Evolutionary conservation across 2,888 invertebrate genomes (phyloP).

Genomic region (Epirrhoe tristata): DNA sequence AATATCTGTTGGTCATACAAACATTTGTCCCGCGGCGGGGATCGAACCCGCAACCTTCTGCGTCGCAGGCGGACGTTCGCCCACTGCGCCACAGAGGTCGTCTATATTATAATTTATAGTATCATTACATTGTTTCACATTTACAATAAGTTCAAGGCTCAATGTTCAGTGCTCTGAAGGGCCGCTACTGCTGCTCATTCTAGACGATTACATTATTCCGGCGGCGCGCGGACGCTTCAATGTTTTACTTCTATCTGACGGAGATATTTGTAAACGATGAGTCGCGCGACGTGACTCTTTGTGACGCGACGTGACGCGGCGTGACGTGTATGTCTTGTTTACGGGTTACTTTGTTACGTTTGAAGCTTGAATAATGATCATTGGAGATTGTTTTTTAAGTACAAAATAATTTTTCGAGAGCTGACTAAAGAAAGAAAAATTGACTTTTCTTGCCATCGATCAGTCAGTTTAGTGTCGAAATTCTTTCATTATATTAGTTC

Average conservation of each 20-base stretch:
- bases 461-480: too few relatives aligned
- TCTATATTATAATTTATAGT: too few relatives aligned
- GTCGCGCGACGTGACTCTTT: constrained; percentile 25
- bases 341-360: constrained; percentile 4
- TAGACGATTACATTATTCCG: constrained; percentile 9
- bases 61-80: too few relatives aligned
- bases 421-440: neutral
- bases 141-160: neutral
- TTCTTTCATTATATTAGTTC: too few relatives aligned
- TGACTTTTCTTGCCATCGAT: too few relatives aligned
- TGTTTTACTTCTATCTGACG: constrained; percentile 18
- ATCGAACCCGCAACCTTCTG: too few relatives aligned
- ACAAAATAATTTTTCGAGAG: neutral
- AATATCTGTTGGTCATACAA: too few relatives aligned
- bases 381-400: neutral
- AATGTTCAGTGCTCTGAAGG: neutral
- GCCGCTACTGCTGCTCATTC: constrained; percentile 1
- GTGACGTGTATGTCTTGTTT: constrained; percentile 15
- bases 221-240: constrained; percentile 11
- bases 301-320: constrained; percentile 11
- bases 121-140: neutral
- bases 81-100: too few relatives aligned
- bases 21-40: too few relatives aligned
- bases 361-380: constrained; percentile 12
- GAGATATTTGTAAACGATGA: constrained; percentile 30